These are phyloP conservation scores for Saxidomus purpurata DNA, from an alignment of 1,140 invertebrate genomes.

Conservation along the genomic window DNA sequence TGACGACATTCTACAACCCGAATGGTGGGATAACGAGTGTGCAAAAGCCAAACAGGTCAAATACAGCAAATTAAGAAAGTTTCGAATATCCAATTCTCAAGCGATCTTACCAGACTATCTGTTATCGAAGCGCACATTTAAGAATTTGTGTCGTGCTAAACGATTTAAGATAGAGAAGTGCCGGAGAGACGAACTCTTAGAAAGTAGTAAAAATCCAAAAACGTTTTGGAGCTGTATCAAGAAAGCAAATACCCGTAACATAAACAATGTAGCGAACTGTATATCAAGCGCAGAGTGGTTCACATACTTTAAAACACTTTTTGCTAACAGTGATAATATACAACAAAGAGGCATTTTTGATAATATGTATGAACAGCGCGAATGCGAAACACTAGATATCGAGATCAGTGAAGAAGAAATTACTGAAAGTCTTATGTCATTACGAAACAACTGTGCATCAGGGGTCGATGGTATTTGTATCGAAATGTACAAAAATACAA, in stretches of 20 bases:
- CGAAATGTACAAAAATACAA: background rate
- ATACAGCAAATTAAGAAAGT: background rate
- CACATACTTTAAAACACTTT: background rate
- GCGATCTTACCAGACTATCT: background rate
- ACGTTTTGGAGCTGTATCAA: background rate
- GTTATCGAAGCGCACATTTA: background rate
- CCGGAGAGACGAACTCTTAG: background rate
- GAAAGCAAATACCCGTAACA: background rate
- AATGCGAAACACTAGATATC: background rate
- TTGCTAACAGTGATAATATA: background rate
- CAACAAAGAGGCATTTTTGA: background rate
- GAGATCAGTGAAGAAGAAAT: conserved; percentile 35
- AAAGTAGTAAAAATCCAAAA: background rate
- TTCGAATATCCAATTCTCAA: background rate
- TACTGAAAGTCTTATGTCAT: background rate
- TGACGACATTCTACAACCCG: background rate
- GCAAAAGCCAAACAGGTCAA: background rate
- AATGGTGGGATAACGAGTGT: background rate
- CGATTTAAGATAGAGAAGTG: background rate
- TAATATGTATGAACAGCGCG: background rate
- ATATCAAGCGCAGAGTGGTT: background rate
- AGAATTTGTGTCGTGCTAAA: background rate
- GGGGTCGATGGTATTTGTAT: background rate
- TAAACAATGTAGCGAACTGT: background rate
- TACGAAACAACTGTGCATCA: background rate